Percentiles rank a stretch among this genome's conserved stretches.
Conservation (phyloP, 2,797 vertebrate genomes). For the Sebastes wilsoni region DNA sequence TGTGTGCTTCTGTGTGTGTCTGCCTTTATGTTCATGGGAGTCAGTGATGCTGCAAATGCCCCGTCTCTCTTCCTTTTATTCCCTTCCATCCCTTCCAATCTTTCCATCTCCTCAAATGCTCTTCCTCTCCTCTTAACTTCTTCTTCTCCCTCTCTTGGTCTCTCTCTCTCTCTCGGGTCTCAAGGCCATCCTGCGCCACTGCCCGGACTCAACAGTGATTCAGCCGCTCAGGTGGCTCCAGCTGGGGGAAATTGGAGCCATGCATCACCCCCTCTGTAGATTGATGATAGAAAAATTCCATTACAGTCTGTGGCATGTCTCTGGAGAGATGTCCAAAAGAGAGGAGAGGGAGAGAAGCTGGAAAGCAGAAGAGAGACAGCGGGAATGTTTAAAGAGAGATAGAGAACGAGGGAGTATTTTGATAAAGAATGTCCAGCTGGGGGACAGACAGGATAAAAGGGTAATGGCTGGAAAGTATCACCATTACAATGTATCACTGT, state of each 20-base stretch:
- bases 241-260: slow-evolving; percentile 66
- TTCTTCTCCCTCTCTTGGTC: background rate
- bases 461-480: slow-evolving; percentile 68
- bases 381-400: slow-evolving; percentile 56
- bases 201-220: slow-evolving; percentile 39
- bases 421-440: slow-evolving; percentile 59
- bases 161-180: background rate
- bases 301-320: slow-evolving; percentile 63
- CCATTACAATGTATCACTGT: slow-evolving; percentile 72
- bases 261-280: slow-evolving; percentile 65
- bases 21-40: slow-evolving; percentile 3
- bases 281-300: slow-evolving; percentile 71
- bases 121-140: background rate
- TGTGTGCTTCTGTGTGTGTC: background rate
- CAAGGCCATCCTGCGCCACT: slow-evolving; percentile 25
- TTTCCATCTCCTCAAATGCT: background rate
- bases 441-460: slow-evolving; percentile 63
- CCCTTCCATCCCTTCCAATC: background rate
- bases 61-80: background rate
- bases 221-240: slow-evolving; percentile 52
- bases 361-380: slow-evolving; percentile 31
- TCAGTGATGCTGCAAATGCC: background rate
- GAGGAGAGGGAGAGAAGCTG: background rate
- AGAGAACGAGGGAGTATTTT: slow-evolving; percentile 58
- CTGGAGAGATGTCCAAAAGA: slow-evolving; percentile 49